These are phyloP conservation scores for Gambelia wislizenii DNA, from an alignment of 2,797 vertebrate genomes.

Conservation along the genomic window DNA sequence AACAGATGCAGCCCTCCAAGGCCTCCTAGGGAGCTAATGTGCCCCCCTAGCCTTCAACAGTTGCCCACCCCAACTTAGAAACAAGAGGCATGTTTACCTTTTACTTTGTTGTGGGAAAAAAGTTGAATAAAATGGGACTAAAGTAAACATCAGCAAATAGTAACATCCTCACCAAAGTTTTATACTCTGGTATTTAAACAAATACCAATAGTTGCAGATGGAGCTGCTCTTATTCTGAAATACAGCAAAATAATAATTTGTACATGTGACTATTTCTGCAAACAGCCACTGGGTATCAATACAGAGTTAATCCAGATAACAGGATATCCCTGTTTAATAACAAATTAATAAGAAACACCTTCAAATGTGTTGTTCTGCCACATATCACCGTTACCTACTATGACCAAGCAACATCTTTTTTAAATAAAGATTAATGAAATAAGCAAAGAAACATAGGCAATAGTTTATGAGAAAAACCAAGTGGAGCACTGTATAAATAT, in stretches of 20 bases:
- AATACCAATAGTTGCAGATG: neutral
- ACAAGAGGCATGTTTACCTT: neutral
- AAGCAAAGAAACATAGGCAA: slow-evolving; percentile 67
- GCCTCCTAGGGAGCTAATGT: too few relatives aligned
- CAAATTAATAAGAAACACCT: slow-evolving; percentile 78
- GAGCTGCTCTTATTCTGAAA: slow-evolving; percentile 40
- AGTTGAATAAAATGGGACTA: neutral
- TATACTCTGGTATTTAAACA: neutral
- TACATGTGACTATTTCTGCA: slow-evolving; percentile 61
- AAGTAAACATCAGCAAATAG: too few relatives aligned
- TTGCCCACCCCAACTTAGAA: too few relatives aligned
- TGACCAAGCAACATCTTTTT: slow-evolving; percentile 70
- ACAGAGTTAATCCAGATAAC: slow-evolving; percentile 76
- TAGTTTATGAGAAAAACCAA: slow-evolving; percentile 61
- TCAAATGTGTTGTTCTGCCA: slow-evolving; percentile 67
- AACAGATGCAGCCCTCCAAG: too few relatives aligned
- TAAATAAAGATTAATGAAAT: slow-evolving; percentile 77
- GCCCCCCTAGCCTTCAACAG: too few relatives aligned
- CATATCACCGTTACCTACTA: slow-evolving; percentile 71
- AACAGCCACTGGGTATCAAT: slow-evolving; percentile 67
- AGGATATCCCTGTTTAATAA: slow-evolving; percentile 64
- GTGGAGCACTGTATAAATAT: slow-evolving; percentile 47
- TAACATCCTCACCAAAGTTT: neutral
- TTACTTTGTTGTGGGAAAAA: neutral
- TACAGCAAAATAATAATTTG: slow-evolving; percentile 65